Conservation (phyloP, 2,888 invertebrate genomes). For the Adelognathus sp. region DNA sequence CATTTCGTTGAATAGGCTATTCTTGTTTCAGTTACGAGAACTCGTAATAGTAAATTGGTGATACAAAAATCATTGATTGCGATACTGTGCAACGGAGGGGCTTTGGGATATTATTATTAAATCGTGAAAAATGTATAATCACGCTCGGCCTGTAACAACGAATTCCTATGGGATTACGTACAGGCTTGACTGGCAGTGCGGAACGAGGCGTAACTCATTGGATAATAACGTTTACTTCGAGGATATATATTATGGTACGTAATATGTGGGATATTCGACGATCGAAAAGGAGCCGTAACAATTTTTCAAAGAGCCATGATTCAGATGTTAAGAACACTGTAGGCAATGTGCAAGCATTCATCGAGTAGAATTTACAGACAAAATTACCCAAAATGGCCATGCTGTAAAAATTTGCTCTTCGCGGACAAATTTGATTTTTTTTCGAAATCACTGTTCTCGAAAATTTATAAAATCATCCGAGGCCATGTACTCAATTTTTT, state of each 20-base stretch:
- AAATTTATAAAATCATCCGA: too few relatives aligned
- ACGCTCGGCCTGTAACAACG: slow-evolving; percentile 3
- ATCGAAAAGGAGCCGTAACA: neutral
- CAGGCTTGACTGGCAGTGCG: slow-evolving; percentile 19
- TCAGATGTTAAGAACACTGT: too few relatives aligned
- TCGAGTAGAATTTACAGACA: too few relatives aligned
- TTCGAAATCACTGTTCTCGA: too few relatives aligned
- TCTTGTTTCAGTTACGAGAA: neutral
- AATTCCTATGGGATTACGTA: slow-evolving; percentile 16
- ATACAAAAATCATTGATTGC: slow-evolving; percentile 28
- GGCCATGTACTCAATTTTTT: too few relatives aligned
- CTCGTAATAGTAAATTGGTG: neutral
- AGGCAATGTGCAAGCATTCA: too few relatives aligned
- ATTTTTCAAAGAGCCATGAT: too few relatives aligned
- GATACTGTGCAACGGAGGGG: slow-evolving; percentile 1
- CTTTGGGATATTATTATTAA: slow-evolving; percentile 19
- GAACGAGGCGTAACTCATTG: slow-evolving; percentile 28
- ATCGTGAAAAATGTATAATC: neutral
- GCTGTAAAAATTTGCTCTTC: too few relatives aligned
- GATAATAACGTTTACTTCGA: slow-evolving; percentile 19
- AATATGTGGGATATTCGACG: neutral
- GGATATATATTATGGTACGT: neutral
- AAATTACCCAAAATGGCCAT: too few relatives aligned
- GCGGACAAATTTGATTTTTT: too few relatives aligned
- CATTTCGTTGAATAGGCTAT: too few relatives aligned